Evolutionary conservation across 23 tunicate genomes (phyloP).

Genomic region (Ciona savignyi): DNA sequence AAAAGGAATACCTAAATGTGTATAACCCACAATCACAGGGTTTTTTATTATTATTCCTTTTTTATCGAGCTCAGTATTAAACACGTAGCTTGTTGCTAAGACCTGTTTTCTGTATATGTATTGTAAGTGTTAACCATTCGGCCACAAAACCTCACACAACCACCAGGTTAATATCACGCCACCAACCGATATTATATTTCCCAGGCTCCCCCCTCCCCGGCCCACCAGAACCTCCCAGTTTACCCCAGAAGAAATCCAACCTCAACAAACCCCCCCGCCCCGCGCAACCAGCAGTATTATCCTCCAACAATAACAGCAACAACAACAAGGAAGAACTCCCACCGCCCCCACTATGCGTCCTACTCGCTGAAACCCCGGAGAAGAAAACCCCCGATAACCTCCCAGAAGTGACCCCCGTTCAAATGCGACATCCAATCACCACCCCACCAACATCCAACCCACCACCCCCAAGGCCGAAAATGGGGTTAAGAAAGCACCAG

Average conservation of each 20-base stretch:
- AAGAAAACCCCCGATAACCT: not conserved
- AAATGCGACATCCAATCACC: not conserved
- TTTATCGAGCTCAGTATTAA: too few relatives aligned
- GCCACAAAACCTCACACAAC: too few relatives aligned
- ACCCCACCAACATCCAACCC: slow-evolving; percentile 8
- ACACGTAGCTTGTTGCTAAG: too few relatives aligned
- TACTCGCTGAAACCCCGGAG: not conserved
- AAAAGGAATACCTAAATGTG: too few relatives aligned
- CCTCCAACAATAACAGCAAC: not conserved
- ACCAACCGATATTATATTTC: too few relatives aligned
- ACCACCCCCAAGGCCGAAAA: not conserved
- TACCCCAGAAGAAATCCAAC: not conserved
- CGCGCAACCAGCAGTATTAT: not conserved
- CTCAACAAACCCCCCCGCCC: not conserved
- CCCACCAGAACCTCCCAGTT: not conserved
- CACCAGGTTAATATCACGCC: too few relatives aligned
- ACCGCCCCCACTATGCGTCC: not conserved
- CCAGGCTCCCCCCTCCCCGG: not conserved
- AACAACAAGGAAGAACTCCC: not conserved
- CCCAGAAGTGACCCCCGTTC: not conserved
- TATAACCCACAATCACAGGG: too few relatives aligned
- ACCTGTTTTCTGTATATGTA: too few relatives aligned
- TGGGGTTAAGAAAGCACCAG: slow-evolving; percentile 12
- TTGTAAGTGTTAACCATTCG: too few relatives aligned
- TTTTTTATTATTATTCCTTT: too few relatives aligned